Conservation (phyloP, 2,113 vertebrate species). For the Lathamus discolor region DNA sequence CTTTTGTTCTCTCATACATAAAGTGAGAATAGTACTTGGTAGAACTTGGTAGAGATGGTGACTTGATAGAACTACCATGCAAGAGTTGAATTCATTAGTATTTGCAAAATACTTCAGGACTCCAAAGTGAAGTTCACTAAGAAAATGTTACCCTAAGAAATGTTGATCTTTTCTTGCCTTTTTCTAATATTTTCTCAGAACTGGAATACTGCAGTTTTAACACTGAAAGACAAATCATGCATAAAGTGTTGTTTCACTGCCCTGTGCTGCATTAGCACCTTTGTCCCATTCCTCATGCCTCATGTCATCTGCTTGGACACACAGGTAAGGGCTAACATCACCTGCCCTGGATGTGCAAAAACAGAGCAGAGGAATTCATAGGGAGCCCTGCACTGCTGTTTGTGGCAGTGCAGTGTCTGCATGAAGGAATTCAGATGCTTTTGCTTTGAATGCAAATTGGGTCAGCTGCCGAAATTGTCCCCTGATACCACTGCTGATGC, state of each 20-base stretch:
- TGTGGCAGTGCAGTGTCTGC: neutral
- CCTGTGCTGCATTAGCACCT: neutral
- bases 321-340: neutral
- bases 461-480: neutral
- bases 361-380: neutral
- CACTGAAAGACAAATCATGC: neutral
- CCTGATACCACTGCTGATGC: neutral
- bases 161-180: neutral
- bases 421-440: neutral
- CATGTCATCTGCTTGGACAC: accelerated
- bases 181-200: neutral
- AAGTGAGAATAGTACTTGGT: neutral
- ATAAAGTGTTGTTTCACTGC: neutral
- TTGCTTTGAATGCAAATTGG: slow-evolving; percentile 11
- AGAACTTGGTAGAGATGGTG: neutral
- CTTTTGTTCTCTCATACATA: neutral
- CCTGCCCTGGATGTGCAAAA: neutral
- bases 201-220: neutral
- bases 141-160: neutral
- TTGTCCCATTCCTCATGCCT: neutral
- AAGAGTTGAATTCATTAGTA: neutral
- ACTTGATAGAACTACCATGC: neutral
- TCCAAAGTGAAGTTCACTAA: neutral
- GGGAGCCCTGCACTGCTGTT: neutral
- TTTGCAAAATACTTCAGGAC: neutral